Percentiles rank a stretch among this genome's conserved stretches.
Evolutionary conservation across 2,888 invertebrate species (phyloP).

Genomic region (Pomacea canaliculata): DNA sequence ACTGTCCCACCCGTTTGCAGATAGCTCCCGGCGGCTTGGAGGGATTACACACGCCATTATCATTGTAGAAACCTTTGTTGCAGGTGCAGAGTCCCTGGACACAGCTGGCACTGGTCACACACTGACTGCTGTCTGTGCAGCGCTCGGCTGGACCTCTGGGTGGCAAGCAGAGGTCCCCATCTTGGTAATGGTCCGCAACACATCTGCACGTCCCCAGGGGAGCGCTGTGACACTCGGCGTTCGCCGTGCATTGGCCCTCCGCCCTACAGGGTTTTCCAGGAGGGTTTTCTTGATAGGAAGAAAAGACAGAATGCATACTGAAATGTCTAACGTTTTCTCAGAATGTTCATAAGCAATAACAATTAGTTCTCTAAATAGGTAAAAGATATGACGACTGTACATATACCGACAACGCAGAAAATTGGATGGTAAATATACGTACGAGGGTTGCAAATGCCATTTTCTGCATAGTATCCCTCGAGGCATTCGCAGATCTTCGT

Average conservation of each 20-base stretch:
- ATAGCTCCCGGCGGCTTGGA: slow-evolving; percentile 17
- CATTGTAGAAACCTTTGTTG: slow-evolving; percentile 17
- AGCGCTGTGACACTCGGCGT: slow-evolving; percentile 26
- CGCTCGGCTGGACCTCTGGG: slow-evolving; percentile 6
- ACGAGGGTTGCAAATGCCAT: slow-evolving; percentile 19
- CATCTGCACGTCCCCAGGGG: slow-evolving; percentile 22
- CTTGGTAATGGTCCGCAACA: slow-evolving; percentile 9
- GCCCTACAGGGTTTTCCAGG: slow-evolving; percentile 19
- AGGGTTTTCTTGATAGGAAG: background rate
- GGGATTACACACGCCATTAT: background rate
- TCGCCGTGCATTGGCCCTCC: slow-evolving; percentile 23
- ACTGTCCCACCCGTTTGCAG: slow-evolving; percentile 25
- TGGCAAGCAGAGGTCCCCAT: slow-evolving; percentile 20
- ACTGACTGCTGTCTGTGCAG: slow-evolving; percentile 23
- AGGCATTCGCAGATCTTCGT: slow-evolving; percentile 25
- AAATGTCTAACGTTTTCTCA: too few species aligned
- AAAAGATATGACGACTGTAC: too few species aligned
- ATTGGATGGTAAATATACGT: background rate
- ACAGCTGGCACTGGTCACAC: slow-evolving; percentile 26
- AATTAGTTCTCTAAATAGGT: too few species aligned
- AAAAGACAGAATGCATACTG: too few species aligned
- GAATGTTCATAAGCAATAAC: too few species aligned
- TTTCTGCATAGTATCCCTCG: slow-evolving; percentile 17
- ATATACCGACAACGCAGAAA: too few species aligned
- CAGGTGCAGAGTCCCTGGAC: slow-evolving; percentile 21